phyloP scores from a whole-genome alignment of 2,888 invertebrate species.

The Ernsta delagoae region DNA sequence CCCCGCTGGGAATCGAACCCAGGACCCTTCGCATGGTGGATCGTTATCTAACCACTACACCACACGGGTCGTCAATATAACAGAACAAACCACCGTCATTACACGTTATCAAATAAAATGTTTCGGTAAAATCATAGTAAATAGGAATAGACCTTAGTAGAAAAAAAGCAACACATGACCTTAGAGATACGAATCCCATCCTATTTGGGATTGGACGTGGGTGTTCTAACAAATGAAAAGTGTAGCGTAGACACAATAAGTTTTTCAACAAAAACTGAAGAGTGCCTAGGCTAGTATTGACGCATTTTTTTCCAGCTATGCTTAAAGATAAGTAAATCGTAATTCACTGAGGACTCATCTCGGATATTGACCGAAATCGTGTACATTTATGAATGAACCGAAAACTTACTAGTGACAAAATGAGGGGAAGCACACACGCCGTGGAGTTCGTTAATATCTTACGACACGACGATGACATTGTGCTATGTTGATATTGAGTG shows the following conservation, averaged over 20 bases:
- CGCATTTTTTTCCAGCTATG: not conserved
- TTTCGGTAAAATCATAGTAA: too few species aligned
- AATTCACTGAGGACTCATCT: not conserved
- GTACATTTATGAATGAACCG: constrained; percentile 23
- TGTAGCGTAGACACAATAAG: too few species aligned
- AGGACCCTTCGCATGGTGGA: too few species aligned
- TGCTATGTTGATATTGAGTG: not conserved
- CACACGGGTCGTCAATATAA: too few species aligned
- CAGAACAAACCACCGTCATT: not conserved
- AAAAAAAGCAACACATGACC: too few species aligned
- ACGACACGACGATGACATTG: constrained; percentile 30
- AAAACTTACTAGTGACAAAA: constrained; percentile 33
- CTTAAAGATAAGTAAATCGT: not conserved
- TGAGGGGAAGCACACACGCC: constrained; percentile 18
- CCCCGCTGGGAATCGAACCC: too few species aligned
- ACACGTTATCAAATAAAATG: not conserved
- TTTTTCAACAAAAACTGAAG: too few species aligned
- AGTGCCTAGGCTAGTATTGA: too few species aligned
- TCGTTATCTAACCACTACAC: too few species aligned
- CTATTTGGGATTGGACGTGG: too few species aligned
- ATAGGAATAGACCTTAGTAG: not conserved
- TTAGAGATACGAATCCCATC: too few species aligned
- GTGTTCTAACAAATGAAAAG: too few species aligned
- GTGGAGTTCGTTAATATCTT: not conserved
- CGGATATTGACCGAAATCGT: not conserved